Conservation (phyloP, 2,888 invertebrate species). For the Leptinotarsa haldemani region DNA sequence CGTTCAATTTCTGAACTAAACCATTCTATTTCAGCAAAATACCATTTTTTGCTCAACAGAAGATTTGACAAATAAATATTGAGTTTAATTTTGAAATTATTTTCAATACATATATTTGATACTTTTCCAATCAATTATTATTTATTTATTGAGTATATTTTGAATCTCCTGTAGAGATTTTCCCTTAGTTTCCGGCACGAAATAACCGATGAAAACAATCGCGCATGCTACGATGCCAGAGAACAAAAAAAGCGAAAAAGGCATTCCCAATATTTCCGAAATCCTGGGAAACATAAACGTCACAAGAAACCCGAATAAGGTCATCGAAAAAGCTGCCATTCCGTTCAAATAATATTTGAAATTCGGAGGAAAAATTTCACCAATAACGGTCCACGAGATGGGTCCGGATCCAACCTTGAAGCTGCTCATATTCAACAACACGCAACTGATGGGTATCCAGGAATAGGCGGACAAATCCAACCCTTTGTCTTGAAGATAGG, state of each 20-base stretch:
- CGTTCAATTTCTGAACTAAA: too few relatives aligned
- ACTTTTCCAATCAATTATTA: not conserved
- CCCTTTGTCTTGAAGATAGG: conserved; percentile 42
- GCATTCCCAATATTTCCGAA: conserved; percentile 42
- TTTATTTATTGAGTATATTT: conserved; percentile 1
- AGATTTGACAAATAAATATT: too few relatives aligned
- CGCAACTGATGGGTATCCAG: conserved; percentile 78
- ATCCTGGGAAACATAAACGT: conserved; percentile 48
- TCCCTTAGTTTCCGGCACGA: conserved; percentile 51
- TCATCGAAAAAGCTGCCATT: conserved; percentile 35
- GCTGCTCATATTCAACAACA: conserved; percentile 77
- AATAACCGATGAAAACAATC: conserved; percentile 44
- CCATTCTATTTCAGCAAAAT: too few relatives aligned
- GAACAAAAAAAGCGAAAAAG: conserved; percentile 48
- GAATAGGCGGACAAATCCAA: conserved; percentile 61
- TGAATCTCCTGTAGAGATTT: conserved; percentile 51
- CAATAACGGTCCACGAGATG: conserved; percentile 83
- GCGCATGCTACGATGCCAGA: conserved; percentile 43
- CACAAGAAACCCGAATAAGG: conserved; percentile 37
- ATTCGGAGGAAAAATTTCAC: conserved; percentile 83
- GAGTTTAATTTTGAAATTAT: too few relatives aligned
- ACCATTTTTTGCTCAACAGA: too few relatives aligned
- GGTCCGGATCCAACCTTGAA: conserved; percentile 81
- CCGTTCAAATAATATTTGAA: conserved; percentile 75
- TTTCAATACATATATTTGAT: too few relatives aligned